Evolutionary conservation across 2,113 vertebrate species (phyloP).

Genomic region (Equus przewalskii): DNA sequence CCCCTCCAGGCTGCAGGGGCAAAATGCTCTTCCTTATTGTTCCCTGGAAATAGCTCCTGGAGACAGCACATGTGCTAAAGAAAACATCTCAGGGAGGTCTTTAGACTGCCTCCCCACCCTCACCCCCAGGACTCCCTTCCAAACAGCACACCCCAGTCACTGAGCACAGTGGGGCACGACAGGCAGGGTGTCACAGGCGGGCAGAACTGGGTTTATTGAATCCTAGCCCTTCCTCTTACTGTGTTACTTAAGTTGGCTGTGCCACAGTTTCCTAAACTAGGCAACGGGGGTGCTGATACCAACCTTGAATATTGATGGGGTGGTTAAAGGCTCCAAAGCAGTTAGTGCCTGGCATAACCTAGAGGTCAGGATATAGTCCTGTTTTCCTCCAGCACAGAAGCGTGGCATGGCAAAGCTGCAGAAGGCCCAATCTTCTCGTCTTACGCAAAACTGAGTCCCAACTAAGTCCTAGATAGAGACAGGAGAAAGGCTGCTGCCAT

Average conservation of each 20-base stretch:
- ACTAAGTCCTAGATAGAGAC: neutral
- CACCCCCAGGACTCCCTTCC: neutral
- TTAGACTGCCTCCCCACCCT: too few species aligned
- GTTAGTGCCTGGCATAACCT: neutral
- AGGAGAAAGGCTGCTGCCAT: neutral
- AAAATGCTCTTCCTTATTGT: neutral
- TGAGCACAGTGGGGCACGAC: too few species aligned
- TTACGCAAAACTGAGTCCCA: neutral
- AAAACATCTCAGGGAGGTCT: too few species aligned
- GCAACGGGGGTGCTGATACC: too few species aligned
- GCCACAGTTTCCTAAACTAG: neutral
- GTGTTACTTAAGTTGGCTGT: neutral
- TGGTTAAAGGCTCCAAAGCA: neutral
- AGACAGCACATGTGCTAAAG: neutral
- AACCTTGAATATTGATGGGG: neutral
- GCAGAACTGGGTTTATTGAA: too few species aligned
- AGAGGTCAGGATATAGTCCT: neutral
- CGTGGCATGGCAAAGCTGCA: neutral
- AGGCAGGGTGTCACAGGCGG: neutral
- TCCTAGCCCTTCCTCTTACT: too few species aligned
- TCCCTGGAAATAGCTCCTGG: neutral
- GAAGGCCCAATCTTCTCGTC: neutral
- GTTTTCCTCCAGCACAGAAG: too few species aligned
- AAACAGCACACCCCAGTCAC: neutral
- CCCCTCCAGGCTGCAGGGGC: accelerated